Percentiles rank a stretch among this genome's conserved stretches.
Conservation (phyloP, 2,113 vertebrate species). For the Pangasianodon gigas region DNA sequence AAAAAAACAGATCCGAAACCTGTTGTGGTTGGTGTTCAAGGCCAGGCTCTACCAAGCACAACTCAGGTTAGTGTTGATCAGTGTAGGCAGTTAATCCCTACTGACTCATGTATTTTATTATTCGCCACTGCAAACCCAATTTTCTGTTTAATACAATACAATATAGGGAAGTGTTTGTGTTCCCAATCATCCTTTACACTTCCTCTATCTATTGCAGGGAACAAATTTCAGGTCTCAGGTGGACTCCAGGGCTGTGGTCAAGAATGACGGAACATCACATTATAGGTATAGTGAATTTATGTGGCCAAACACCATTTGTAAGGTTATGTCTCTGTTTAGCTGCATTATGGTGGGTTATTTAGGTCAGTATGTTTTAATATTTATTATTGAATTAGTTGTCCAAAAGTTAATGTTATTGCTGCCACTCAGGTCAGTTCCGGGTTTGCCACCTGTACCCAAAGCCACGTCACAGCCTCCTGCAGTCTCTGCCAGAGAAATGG, state of each 20-base stretch:
- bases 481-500: conserved; percentile 58
- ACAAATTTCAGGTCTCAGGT: conserved; percentile 11
- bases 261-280: background rate
- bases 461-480: conserved; percentile 44
- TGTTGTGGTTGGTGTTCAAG: background rate
- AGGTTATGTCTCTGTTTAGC: background rate
- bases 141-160: background rate
- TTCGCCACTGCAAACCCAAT: background rate
- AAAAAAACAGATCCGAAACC: background rate
- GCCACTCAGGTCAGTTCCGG: conserved; percentile 21
- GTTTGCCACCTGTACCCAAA: background rate
- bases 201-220: conserved; percentile 17
- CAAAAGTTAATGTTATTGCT: background rate
- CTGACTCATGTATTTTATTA: background rate
- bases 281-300: conserved; percentile 39
- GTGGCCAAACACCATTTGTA: background rate
- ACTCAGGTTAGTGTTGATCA: conserved; percentile 23
- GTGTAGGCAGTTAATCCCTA: too few species aligned
- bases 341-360: background rate
- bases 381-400: background rate
- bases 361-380: background rate
- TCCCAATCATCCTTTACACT: background rate
- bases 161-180: background rate
- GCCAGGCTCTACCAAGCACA: background rate
- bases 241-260: background rate